Base-by-base conservation (phyloP, 1,140 invertebrate genomes). In the Leptestheria dahalacensis region DNA sequence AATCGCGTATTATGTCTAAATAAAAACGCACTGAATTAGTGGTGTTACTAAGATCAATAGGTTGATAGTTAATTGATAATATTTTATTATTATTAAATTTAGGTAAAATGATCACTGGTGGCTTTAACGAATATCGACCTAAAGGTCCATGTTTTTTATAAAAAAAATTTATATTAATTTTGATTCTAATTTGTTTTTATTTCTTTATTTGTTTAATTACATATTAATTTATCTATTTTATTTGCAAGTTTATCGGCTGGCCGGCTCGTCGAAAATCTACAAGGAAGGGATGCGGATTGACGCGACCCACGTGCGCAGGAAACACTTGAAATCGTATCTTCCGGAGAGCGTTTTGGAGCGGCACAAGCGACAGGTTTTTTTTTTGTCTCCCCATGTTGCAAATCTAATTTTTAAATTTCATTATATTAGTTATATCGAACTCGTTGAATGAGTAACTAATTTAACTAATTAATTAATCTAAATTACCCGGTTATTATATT, bases 221-320 rank as follows among this genome's bases (percentile, higher is more conserved):
- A n/a, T n/a, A n/a, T 12, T 24, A 49, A 10, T 55, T 47, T 48
- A 9, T 18, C 1, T 41, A 18, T 57, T 33, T 28, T 52, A 2
- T 20, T 29, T 48, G 23, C 12, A 52, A 33, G 28, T 58, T 6
- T 61, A 60, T 61, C 52, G 60, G 47, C 48, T 29, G 46, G 49
- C 63, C 41, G 25, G 73, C 82, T 50, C 55, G 68, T 85, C 84
- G 41, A 88, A 84, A 66, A 81, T 91, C 76, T 75, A 84, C 52
- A 89, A 91, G 66, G 86, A 90, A 51, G 89, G 88, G 9, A 94
- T 93, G 88, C 82, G 82, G 65, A 86, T 97, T 24, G 91, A 95
- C 75, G 78, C 79, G 25, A 75, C 75, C 61, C 75, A 82, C 67
- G 76, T 79, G 0, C 67, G 61, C 61, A 75, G 75, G 63, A 90